phyloP scores from a whole-genome alignment of 2,113 vertebrate species.

The Chaetura pelagica region DNA sequence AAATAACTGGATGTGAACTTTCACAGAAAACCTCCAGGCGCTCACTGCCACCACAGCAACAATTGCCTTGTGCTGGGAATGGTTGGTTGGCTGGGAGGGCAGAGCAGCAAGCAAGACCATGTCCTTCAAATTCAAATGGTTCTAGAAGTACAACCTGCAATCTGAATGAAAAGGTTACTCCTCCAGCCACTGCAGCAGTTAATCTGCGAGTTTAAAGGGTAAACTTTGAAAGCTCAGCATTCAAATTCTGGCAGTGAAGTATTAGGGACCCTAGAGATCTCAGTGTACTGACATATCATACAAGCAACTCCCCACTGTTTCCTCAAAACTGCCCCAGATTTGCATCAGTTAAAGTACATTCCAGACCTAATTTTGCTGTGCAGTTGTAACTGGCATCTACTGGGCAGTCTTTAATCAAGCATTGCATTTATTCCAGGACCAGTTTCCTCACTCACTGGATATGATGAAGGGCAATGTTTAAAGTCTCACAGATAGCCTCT shows the following conservation, averaged over 20 bases:
- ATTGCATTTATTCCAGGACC: background rate
- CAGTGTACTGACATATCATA: background rate
- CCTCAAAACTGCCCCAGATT: background rate
- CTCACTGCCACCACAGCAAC: background rate
- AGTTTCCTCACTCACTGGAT: background rate
- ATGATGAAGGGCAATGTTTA: background rate
- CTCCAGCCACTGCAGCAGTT: background rate
- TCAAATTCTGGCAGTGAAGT: conserved; percentile 19
- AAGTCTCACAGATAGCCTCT: background rate
- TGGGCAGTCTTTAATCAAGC: background rate
- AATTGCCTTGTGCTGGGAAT: background rate
- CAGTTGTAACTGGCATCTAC: background rate
- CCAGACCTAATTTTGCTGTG: background rate
- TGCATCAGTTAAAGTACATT: background rate
- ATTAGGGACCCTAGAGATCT: background rate
- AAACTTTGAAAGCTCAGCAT: background rate
- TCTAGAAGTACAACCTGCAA: background rate
- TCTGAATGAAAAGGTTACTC: background rate
- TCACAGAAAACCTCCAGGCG: conserved; percentile 1
- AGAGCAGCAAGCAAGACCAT: background rate
- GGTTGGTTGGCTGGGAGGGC: background rate
- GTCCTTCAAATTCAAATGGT: background rate
- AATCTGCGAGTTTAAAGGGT: background rate
- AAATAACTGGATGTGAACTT: conserved; percentile 13
- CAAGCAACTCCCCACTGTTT: background rate